Evolutionary conservation across 2,797 vertebrate genomes (phyloP).

Genomic region (Eleutherodactylus coqui): DNA sequence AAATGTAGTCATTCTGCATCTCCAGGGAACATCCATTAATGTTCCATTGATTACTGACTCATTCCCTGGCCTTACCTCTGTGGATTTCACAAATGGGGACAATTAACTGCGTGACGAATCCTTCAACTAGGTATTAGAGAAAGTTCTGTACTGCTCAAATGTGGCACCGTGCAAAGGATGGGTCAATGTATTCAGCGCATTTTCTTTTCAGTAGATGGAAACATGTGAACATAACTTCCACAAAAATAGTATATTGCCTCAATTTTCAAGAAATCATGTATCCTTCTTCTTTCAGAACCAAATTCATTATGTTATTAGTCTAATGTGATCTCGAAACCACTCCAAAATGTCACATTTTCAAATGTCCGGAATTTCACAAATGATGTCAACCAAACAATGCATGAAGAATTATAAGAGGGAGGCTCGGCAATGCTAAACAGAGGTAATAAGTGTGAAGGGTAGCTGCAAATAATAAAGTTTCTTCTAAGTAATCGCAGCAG

Average conservation of each 20-base stretch:
- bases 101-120: constrained; percentile 53
- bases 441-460: not conserved
- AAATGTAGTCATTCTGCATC: constrained; percentile 43
- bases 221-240: constrained; percentile 43
- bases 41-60: constrained; percentile 61
- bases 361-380: constrained; percentile 5
- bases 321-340: constrained; percentile 1
- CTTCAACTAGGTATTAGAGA: constrained; percentile 50
- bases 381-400: constrained; percentile 6
- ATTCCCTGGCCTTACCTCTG: constrained; percentile 53
- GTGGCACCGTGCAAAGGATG: constrained; percentile 35
- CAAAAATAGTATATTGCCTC: constrained; percentile 33
- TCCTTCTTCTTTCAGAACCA: not conserved
- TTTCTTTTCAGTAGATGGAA: constrained; percentile 45
- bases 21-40: constrained; percentile 62
- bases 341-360: not conserved
- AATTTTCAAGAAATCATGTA: constrained; percentile 39
- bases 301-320: constrained; percentile 30
- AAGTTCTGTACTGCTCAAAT: constrained; percentile 47
- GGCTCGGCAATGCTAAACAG: not conserved
- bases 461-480: not conserved
- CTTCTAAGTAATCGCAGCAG: not conserved
- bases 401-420: not conserved
- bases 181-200: constrained; percentile 52
- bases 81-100: constrained; percentile 60